phyloP scores from a whole-genome alignment of 1,140 invertebrate species.

The Lucilia sericata region DNA sequence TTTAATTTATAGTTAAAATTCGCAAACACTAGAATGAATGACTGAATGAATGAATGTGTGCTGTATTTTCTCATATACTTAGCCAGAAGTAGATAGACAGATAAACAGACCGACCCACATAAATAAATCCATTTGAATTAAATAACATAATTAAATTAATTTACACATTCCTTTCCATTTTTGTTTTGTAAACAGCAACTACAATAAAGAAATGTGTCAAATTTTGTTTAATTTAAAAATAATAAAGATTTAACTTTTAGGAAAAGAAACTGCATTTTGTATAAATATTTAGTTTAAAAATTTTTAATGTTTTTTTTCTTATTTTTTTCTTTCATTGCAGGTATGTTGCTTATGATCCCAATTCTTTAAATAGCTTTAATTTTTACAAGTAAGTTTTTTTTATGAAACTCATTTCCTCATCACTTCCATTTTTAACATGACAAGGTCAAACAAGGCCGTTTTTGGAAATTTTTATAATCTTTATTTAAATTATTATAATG shows the following conservation, averaged over 20 bases:
- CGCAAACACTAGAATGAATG: background rate
- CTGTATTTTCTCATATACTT: no score
- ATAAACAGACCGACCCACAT: no score
- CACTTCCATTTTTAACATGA: background rate
- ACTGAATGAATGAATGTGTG: no score
- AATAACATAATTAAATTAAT: conserved; percentile 14
- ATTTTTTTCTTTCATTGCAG: background rate
- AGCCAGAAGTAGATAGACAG: no score
- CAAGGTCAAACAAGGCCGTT: conserved; percentile 14
- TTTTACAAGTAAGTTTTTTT: background rate
- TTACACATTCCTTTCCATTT: background rate
- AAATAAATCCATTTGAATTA: background rate
- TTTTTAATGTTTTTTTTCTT: background rate
- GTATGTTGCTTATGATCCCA: background rate
- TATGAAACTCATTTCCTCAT: background rate
- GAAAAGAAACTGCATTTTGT: background rate
- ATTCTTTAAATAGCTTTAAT: background rate
- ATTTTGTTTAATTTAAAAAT: background rate
- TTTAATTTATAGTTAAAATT: background rate
- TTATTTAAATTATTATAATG: background rate
- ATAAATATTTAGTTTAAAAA: background rate
- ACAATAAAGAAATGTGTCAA: background rate
- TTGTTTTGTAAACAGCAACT: background rate
- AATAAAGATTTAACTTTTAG: background rate
- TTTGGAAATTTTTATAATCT: background rate